Evolutionary conservation across 1,140 invertebrate species (phyloP).

Genomic region (Drosophila ficusphila): DNA sequence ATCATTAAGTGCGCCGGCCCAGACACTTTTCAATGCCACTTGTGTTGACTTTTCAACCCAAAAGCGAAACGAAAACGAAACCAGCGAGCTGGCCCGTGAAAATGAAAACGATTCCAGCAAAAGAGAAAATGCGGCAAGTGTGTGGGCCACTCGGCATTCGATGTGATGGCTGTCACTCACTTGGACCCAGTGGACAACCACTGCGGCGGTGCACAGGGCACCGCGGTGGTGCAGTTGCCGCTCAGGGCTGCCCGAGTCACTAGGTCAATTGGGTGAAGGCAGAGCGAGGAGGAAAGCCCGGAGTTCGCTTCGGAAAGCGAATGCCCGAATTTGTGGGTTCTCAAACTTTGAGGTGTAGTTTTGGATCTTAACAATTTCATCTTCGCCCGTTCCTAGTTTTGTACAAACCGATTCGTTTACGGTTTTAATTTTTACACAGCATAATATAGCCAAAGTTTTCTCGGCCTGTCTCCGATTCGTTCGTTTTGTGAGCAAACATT

Average conservation of each 20-base stretch:
- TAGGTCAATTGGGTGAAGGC: slow-evolving; percentile 58
- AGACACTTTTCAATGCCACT: slow-evolving; percentile 66
- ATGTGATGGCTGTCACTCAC: slow-evolving; percentile 71
- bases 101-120: slow-evolving; percentile 67
- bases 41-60: slow-evolving; percentile 72
- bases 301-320: neutral
- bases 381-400: too few relatives aligned
- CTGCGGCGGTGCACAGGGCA: slow-evolving; percentile 21
- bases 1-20: slow-evolving; percentile 52
- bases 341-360: too few relatives aligned
- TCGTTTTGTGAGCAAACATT: neutral
- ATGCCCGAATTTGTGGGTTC: too few relatives aligned
- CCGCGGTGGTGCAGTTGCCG: slow-evolving; percentile 1
- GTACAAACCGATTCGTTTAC: too few relatives aligned
- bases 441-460: too few relatives aligned
- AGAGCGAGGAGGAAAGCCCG: neutral
- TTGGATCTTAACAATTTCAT: too few relatives aligned
- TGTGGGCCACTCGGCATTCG: slow-evolving; percentile 47
- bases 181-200: slow-evolving; percentile 7
- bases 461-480: neutral
- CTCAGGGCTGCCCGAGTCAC: slow-evolving; percentile 37
- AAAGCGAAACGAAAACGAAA: slow-evolving; percentile 72
- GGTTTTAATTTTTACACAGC: too few relatives aligned
- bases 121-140: slow-evolving; percentile 67
- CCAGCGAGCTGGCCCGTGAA: slow-evolving; percentile 51